Evolutionary conservation across 2,888 invertebrate species (phyloP), one percentile per base, ranked within the genome.

Genomic region (Meteorus colon): DNA sequence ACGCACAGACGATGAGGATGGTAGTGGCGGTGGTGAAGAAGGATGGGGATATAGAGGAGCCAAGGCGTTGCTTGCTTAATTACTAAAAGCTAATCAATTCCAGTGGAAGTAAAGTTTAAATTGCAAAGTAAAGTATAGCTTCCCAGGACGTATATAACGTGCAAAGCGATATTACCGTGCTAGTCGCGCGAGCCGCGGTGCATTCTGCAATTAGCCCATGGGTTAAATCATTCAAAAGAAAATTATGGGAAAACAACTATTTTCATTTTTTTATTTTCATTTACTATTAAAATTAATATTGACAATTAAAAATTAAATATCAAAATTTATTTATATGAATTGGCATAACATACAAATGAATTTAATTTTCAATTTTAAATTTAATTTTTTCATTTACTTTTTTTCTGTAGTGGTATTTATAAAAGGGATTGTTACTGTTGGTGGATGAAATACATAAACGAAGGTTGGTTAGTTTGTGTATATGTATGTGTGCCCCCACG

Each of bases 41-140:
- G 72, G 75, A 68, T 69, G 74, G 62, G 19, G 76, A 66, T 66
- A 75, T 75, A 78, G 77, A 80, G 81, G 84, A 83, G 80, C 85
- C 84, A 86, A 86, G 87, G 86, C 88, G 88, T 87, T 86, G 89
- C 88, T 88, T 89, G 89, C 89, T 89, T 89, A 89, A 89, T 89
- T 89, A 89, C 89, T 88, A 89, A 89, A 89, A 89, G 89, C 89
- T 89, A 89, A 89, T 89, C 89, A 89, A 89, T 89, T 89, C 89
- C 88, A 87, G 89, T 86, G 89, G 89, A 89, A 89, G 89, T 89
- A 89, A 89, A 89, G 89, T 89, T 89, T 89, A 89, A 89, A 89
- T 89, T 89, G 88, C 89, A 88, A 89, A 89, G 89, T 89, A 89
- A 89, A 89, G 89, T 89, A 89, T 89, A 89, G 88, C 88, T 82